A percentile compares a stretch with the other conserved stretches of the same genome.
Conservation (phyloP, 2,888 invertebrate species). For the Apodemia hepburni region DNA sequence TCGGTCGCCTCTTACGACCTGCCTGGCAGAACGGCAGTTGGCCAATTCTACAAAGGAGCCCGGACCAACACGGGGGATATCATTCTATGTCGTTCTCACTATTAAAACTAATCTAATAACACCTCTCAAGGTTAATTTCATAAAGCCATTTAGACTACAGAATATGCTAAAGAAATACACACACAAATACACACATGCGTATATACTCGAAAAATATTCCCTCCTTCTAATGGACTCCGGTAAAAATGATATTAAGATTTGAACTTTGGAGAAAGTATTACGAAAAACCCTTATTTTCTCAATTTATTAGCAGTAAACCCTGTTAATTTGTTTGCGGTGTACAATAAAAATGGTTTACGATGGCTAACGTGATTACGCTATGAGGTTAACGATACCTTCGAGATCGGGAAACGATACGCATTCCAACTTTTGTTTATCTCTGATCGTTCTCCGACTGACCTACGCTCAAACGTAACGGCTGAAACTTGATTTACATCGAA, state of each 20-base stretch:
- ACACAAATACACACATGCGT: too few species aligned
- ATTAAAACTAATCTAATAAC: too few species aligned
- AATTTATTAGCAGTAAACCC: slow-evolving; percentile 20
- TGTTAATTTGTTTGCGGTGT: slow-evolving; percentile 63
- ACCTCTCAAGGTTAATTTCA: too few species aligned
- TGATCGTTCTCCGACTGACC: slow-evolving; percentile 7
- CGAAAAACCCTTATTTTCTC: slow-evolving; percentile 13
- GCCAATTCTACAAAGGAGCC: too few species aligned
- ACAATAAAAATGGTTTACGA: slow-evolving; percentile 59
- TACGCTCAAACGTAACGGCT: slow-evolving; percentile 1
- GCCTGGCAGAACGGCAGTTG: too few species aligned
- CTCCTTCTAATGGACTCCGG: too few species aligned
- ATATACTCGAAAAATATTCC: too few species aligned
- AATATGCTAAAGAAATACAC: too few species aligned
- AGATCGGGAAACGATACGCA: slow-evolving; percentile 35
- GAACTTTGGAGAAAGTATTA: not conserved
- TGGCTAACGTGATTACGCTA: slow-evolving; percentile 55
- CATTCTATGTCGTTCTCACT: too few species aligned
- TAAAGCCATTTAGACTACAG: too few species aligned
- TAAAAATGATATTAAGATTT: not conserved
- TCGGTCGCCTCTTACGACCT: too few species aligned
- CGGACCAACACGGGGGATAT: too few species aligned
- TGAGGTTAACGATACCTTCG: slow-evolving; percentile 53
- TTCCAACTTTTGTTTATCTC: slow-evolving; percentile 14
- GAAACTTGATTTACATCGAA: slow-evolving; percentile 10